A percentile compares a stretch with the other conserved stretches of the same genome.
Evolutionary conservation across 2,797 vertebrate genomes (phyloP).

Genomic region (Oryzias dopingdopingensis): DNA sequence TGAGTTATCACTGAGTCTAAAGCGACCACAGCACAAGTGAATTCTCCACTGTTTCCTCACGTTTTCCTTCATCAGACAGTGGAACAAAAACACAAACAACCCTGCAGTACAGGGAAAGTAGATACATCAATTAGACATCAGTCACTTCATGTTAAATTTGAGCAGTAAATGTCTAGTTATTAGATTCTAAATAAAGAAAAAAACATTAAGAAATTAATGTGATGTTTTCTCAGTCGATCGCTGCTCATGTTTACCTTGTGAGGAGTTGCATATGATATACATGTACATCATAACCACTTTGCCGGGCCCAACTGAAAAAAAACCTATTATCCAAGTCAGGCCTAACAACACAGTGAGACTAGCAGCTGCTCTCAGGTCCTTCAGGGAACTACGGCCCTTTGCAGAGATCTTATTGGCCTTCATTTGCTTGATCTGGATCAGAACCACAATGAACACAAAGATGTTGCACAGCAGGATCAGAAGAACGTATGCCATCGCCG

Average conservation of each 20-base stretch:
- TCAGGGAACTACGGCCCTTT: slow-evolving; percentile 50
- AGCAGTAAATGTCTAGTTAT: no score
- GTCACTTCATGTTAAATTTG: no score
- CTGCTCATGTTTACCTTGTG: slow-evolving; percentile 80
- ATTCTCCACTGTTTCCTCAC: slow-evolving; percentile 83
- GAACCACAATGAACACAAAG: slow-evolving; percentile 81
- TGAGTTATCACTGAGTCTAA: slow-evolving; percentile 66
- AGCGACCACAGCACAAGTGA: slow-evolving; percentile 79
- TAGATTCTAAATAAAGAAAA: no score
- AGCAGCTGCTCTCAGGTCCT: slow-evolving; percentile 79
- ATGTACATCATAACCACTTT: slow-evolving; percentile 81
- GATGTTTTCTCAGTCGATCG: neutral
- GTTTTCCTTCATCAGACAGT: slow-evolving; percentile 90
- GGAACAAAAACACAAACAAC: slow-evolving; percentile 88
- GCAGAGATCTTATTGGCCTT: slow-evolving; percentile 62
- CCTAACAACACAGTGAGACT: slow-evolving; percentile 87
- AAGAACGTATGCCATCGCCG: slow-evolving; percentile 80
- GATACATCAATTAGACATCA: neutral
- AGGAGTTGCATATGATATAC: slow-evolving; percentile 85
- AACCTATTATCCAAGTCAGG: slow-evolving; percentile 84
- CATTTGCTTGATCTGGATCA: slow-evolving; percentile 82
- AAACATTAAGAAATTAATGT: neutral
- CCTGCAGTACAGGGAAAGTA: slow-evolving; percentile 62
- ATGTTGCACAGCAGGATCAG: slow-evolving; percentile 83
- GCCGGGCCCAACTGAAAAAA: slow-evolving; percentile 82